phyloP scores from a whole-genome alignment of 2,797 vertebrate genomes.

The Lepilemur septentrionalis region DNA sequence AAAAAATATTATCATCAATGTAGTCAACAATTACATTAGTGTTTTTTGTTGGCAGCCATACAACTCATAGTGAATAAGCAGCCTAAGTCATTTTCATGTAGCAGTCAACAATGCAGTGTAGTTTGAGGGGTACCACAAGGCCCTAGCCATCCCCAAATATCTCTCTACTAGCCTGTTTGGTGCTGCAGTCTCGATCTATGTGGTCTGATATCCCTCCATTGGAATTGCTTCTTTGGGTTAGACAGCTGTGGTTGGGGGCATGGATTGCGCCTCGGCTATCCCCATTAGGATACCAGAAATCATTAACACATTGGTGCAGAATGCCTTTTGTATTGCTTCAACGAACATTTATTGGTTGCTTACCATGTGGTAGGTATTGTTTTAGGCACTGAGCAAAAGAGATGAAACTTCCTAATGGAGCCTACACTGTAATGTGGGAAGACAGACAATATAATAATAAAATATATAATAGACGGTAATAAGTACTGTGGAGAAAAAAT shows the following conservation, averaged over 20 bases:
- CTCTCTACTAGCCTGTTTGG: not conserved
- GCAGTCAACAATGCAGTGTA: not conserved
- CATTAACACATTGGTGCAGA: not conserved
- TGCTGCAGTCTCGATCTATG: not conserved
- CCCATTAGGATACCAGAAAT: not conserved
- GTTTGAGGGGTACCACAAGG: constrained; percentile 6
- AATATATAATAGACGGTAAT: not conserved
- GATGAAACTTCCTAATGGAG: constrained; percentile 6
- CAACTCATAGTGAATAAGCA: not conserved
- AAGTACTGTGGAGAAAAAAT: not conserved
- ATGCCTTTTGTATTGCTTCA: not conserved
- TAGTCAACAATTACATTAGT: not conserved
- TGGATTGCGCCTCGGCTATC: not conserved
- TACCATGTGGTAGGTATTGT: not conserved
- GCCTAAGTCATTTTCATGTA: constrained; percentile 22
- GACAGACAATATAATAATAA: not conserved
- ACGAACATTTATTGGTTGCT: not conserved
- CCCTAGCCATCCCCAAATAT: not conserved
- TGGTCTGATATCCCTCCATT: not conserved
- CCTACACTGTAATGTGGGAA: not conserved
- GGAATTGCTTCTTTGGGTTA: not conserved
- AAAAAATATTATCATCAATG: not conserved
- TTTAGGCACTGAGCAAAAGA: not conserved
- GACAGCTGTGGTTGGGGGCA: not conserved
- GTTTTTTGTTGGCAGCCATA: not conserved